A percentile compares a stretch with the other conserved stretches of the same genome.
These are phyloP conservation scores for Cheilosia urbana DNA, from an alignment of 2,888 invertebrate species.

Conservation along the genomic window DNA sequence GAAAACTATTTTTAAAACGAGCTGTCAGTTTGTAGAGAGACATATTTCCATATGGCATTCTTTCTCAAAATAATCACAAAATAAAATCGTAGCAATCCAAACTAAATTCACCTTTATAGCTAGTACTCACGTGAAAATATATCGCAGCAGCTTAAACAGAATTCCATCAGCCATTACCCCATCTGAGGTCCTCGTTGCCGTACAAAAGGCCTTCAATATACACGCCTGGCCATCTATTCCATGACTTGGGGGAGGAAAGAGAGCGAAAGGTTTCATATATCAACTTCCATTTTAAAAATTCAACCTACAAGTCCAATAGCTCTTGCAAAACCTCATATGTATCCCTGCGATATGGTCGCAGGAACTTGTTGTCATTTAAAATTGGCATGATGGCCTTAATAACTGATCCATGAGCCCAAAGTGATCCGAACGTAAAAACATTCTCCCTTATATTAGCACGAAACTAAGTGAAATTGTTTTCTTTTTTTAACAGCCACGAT, in stretches of 20 bases:
- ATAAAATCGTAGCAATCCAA: background rate
- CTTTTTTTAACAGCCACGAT: background rate
- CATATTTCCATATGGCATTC: no score
- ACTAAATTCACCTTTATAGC: background rate
- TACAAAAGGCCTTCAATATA: constrained; percentile 88
- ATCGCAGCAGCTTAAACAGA: constrained; percentile 83
- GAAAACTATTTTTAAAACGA: no score
- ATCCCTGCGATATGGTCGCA: constrained; percentile 85
- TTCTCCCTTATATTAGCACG: constrained; percentile 89
- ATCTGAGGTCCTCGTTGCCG: constrained; percentile 68
- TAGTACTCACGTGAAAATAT: constrained; percentile 80
- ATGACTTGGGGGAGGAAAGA: constrained; percentile 84
- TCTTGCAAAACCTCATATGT: constrained; percentile 86
- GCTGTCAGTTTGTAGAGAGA: no score
- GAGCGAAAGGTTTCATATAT: background rate
- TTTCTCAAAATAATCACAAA: no score
- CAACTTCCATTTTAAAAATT: background rate
- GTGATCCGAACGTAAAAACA: constrained; percentile 86
- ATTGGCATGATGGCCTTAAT: constrained; percentile 88
- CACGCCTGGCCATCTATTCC: constrained; percentile 89
- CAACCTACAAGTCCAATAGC: constrained; percentile 85
- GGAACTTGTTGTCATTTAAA: constrained; percentile 82
- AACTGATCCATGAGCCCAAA: constrained; percentile 89
- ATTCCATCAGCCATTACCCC: constrained; percentile 79
- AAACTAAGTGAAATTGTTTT: constrained; percentile 84